Base-by-base conservation (phyloP, 2,113 vertebrate species). In the Grallaria varia region DNA sequence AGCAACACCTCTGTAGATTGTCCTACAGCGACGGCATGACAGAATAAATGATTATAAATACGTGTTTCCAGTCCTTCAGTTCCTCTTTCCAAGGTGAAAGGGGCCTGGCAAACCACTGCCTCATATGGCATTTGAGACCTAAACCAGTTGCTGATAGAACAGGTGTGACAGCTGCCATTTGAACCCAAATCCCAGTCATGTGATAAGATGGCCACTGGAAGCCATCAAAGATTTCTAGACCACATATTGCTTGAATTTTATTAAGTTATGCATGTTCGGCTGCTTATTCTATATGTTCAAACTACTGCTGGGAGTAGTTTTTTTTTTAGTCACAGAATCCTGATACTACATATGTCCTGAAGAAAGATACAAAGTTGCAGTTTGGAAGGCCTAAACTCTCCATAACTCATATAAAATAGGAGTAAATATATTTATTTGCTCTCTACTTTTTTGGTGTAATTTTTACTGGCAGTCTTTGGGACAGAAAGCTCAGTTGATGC, bases 11-110 rank as follows among this genome's bases (percentile, higher is more conserved):
- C 93, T 80, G 42, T 58, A 89, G 45, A 67, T 45, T 93, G 67
- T 96, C 96, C 95, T 97, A 66, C 86, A 96, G 96, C 96, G 96
- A 97, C 93, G 66, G 66, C 66, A 95, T 79, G 86, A 90, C 90
- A 93, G 88, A 94, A 87, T 80, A 94, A 93, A 96, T 94, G n/a
- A 94, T 66, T 21, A 66, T 73, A 94, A 92, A 92, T 93, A 94
- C 92, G 72, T 90, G 58, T 71, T 93, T 85, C 33, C 59, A 87
- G 58, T 44, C 58, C 31, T 87, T 91, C 78, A 44, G 16, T 55
- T 92, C 30, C 45, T 91, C 59, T 80, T 53, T 94, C 10, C n/a
- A 77, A 87, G 39, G 47, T 31, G 14, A 44, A 85, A 85, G 47
- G 76, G 35, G 49, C 31, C 28, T 68, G 73, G 44, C 53, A 89